Evolutionary conservation across 2,797 vertebrate species (phyloP).

Genomic region (Hafferia zeledoni): DNA sequence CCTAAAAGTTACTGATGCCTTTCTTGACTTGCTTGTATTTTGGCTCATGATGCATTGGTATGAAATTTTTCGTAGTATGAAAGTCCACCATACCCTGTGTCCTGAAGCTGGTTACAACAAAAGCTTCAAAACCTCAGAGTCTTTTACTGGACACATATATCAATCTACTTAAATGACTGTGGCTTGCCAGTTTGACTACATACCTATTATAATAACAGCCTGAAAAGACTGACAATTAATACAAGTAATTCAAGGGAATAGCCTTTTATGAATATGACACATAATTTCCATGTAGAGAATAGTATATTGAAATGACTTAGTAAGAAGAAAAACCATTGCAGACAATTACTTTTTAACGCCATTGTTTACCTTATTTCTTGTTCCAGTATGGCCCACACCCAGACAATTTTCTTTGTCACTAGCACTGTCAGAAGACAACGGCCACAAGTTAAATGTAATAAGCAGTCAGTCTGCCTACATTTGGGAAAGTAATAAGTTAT

Average conservation of each 20-base stretch:
- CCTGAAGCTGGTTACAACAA: not conserved
- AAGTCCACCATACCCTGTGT: not conserved
- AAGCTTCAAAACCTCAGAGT: not conserved
- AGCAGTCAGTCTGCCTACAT: slow-evolving; percentile 30
- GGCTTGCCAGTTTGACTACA: not conserved
- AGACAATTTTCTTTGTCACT: slow-evolving; percentile 37
- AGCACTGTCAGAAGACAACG: slow-evolving; percentile 24
- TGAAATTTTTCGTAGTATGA: not conserved
- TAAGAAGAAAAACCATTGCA: slow-evolving; percentile 8
- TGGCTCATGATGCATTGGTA: not conserved
- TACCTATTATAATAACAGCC: not conserved
- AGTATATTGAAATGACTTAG: slow-evolving; percentile 2
- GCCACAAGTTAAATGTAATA: not conserved
- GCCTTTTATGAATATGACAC: not conserved
- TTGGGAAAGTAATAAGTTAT: not conserved
- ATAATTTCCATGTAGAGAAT: not conserved
- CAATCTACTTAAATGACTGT: not conserved
- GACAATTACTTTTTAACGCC: slow-evolving; percentile 38
- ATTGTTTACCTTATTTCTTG: slow-evolving; percentile 36
- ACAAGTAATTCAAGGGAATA: not conserved
- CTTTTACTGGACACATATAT: not conserved
- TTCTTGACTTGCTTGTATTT: not conserved
- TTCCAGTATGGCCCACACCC: not conserved
- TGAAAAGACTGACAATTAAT: slow-evolving; percentile 1
- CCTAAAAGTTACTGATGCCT: not conserved